Evolutionary conservation across 1,140 invertebrate genomes (phyloP), one percentile per base, ranked within the genome.

Genomic region (Saccostrea echinata): DNA sequence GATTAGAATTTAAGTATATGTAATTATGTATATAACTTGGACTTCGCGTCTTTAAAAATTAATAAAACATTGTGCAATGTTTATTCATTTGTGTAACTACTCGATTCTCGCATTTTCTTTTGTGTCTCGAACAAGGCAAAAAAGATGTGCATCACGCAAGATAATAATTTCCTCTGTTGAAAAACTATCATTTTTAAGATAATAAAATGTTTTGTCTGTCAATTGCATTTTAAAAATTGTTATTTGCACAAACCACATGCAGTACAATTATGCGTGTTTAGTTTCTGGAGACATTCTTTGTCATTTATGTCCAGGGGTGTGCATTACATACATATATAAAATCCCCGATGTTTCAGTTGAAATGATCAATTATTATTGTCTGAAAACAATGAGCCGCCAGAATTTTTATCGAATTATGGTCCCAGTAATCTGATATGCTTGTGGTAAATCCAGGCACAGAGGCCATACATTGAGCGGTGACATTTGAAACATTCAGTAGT

Each of bases 141-240:
- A 43, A 43, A 43, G 43, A 43, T 43, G 8, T 24, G 24, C 57
- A 64, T 18, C 57, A 64, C 57, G 57, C 57, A 64, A 64, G 24
- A 64, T 18, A 64, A 64, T 64, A n/a, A 64, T 21, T 64, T 21
- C 24, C 57, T 64, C 57, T 64, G 21, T 64, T 64, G 21, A 24
- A 6, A 11, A n/a, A 64, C 24, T 84, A 35, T 84, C 53, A 33
- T 61, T 43, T 33, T 84, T 84, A 53, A 55, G 1, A 84, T 84
- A 61, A 84, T 13, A 85, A 57, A 85, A 9, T 27, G 57, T 24
- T 85, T 85, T 33, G 24, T 85, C 84, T 85, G 43, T 61, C 84
- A 85, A 51, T 85, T 85, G 68, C 35, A 85, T 43, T 84, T 85
- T 61, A 68, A 85, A 16, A 68, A 27, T 21, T 4, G 27, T 64